Evolutionary conservation across 2,113 vertebrate species (phyloP).

Genomic region (Myodes glareolus): DNA sequence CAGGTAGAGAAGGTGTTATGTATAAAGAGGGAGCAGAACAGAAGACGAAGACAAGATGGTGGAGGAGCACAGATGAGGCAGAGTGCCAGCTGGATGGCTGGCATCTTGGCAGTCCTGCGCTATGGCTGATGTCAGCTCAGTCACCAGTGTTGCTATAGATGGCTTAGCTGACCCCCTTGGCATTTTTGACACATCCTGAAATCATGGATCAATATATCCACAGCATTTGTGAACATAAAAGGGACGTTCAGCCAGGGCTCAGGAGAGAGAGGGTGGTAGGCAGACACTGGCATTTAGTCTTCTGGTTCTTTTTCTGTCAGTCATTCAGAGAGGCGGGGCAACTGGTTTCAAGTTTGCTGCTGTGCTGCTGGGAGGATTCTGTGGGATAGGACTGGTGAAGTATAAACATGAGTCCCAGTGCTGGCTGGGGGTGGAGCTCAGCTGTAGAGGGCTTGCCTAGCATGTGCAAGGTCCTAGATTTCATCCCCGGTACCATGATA

Average conservation of each 20-base stretch:
- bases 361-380: background rate
- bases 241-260: background rate
- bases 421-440: background rate
- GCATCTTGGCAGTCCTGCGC: background rate
- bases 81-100: rapidly evolving
- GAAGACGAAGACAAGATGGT: background rate
- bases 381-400: background rate
- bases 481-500: background rate
- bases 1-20: background rate
- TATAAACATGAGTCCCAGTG: background rate
- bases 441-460: background rate
- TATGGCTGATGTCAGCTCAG: background rate
- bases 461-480: background rate
- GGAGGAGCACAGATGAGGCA: background rate
- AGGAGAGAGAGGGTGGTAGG: background rate
- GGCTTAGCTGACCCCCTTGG: background rate
- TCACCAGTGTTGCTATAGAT: background rate
- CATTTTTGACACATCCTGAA: background rate
- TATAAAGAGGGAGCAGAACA: background rate
- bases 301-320: background rate
- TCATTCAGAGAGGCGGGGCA: background rate
- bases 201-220: background rate
- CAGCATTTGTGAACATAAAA: background rate
- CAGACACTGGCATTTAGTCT: background rate
- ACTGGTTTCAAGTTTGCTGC: background rate